phyloP scores from a whole-genome alignment of 2,797 vertebrate species.

The Halcyon chelicuti region DNA sequence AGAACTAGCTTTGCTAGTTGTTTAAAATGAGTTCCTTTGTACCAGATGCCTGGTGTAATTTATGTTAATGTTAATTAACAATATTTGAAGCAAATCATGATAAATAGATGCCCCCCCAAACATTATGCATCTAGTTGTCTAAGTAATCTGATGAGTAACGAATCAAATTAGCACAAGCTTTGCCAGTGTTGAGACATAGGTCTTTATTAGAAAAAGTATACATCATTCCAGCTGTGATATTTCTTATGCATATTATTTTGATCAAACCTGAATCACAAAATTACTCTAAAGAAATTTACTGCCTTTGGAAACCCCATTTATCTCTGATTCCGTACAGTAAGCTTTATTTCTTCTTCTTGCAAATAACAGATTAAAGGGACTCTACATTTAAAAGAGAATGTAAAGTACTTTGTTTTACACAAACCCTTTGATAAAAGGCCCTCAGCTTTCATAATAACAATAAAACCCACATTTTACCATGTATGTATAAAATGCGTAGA shows the following conservation, averaged over 20 bases:
- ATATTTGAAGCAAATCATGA: constrained; percentile 75
- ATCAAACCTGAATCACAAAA: constrained; percentile 66
- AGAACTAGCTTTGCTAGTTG: not conserved
- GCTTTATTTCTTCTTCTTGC: not conserved
- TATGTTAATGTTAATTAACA: constrained; percentile 74
- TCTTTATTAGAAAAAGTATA: constrained; percentile 74
- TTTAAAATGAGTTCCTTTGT: constrained; percentile 58
- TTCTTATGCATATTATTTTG: constrained; percentile 70
- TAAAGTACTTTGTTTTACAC: not conserved
- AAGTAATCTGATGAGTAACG: constrained; percentile 71
- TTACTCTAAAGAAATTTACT: constrained; percentile 47
- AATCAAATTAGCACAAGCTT: constrained; percentile 77
- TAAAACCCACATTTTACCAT: not conserved
- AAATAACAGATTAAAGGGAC: not conserved
- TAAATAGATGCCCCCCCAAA: constrained; percentile 73
- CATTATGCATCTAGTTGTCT: constrained; percentile 75
- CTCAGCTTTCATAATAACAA: not conserved
- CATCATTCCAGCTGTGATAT: constrained; percentile 70
- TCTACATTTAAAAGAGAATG: not conserved
- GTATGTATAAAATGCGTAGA: not conserved
- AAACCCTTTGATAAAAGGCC: not conserved
- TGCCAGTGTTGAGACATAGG: constrained; percentile 56
- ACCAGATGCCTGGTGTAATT: constrained; percentile 68
- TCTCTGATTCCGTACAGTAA: constrained; percentile 20
- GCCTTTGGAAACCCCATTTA: not conserved